These are phyloP conservation scores for Agrilus mali DNA, from an alignment of 2,888 invertebrate genomes.

Conservation along the genomic window DNA sequence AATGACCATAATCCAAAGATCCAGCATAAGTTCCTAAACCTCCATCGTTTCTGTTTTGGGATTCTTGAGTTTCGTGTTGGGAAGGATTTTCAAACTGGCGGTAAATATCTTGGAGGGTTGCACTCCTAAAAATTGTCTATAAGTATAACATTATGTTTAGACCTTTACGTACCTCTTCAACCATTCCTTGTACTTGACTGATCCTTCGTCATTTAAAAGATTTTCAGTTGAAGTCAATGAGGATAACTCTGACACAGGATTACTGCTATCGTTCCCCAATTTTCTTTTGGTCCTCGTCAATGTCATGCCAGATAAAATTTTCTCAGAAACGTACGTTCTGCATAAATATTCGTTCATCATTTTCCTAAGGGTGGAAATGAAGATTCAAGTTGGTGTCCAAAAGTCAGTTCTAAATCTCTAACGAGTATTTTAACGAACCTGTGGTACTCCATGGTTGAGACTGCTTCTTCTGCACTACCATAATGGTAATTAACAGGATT, in stretches of 20 bases:
- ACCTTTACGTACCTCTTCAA: constrained; percentile 47
- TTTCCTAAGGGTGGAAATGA: constrained; percentile 36
- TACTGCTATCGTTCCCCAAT: constrained; percentile 23
- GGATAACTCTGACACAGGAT: constrained; percentile 17
- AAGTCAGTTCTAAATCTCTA: no score
- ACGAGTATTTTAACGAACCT: constrained; percentile 38
- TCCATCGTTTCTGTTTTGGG: constrained; percentile 37
- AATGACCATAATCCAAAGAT: no score
- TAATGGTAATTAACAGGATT: constrained; percentile 19
- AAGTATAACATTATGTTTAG: no score
- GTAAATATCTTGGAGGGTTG: constrained; percentile 58
- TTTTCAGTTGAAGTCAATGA: constrained; percentile 33
- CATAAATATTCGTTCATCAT: constrained; percentile 72
- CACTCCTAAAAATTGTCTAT: constrained; percentile 43
- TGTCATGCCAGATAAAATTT: constrained; percentile 53
- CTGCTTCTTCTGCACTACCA: constrained; percentile 50
- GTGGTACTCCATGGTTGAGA: constrained; percentile 54
- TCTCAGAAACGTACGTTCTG: constrained; percentile 59
- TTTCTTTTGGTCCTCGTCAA: constrained; percentile 34
- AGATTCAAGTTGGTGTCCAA: no score
- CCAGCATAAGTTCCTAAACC: constrained; percentile 9
- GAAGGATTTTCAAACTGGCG: constrained; percentile 41
- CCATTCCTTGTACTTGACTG: constrained; percentile 62
- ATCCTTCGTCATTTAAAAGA: constrained; percentile 56
- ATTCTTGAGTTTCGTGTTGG: constrained; percentile 25